Conservation (phyloP, 2,888 invertebrate genomes). For the Drosophila emarginata region DNA sequence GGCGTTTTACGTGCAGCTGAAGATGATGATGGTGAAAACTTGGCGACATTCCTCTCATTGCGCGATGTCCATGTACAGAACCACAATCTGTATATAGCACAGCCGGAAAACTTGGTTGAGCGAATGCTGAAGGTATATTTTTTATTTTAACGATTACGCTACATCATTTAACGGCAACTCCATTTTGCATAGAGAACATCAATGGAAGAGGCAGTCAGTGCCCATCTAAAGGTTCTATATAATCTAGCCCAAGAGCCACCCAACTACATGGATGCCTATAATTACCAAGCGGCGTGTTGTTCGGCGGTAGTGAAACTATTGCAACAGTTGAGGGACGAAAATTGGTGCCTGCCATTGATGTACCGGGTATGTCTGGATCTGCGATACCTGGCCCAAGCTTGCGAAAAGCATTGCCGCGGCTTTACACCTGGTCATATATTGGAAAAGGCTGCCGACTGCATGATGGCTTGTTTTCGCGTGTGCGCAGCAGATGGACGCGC, state of each 20-base stretch:
- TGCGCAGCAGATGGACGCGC: slow-evolving; percentile 93
- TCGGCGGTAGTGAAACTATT: slow-evolving; percentile 91
- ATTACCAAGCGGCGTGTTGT: slow-evolving; percentile 89
- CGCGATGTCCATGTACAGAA: slow-evolving; percentile 89
- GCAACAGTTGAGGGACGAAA: slow-evolving; percentile 95
- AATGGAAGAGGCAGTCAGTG: slow-evolving; percentile 88
- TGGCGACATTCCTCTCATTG: slow-evolving; percentile 86
- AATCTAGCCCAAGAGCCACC: slow-evolving; percentile 79
- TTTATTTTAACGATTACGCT: neutral
- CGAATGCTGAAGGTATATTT: slow-evolving; percentile 85
- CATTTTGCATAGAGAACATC: slow-evolving; percentile 82
- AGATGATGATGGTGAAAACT: slow-evolving; percentile 85
- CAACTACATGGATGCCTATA: slow-evolving; percentile 88
- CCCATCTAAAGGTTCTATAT: slow-evolving; percentile 88
- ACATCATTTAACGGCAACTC: neutral
- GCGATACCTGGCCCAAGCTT: slow-evolving; percentile 90
- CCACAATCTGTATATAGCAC: slow-evolving; percentile 87
- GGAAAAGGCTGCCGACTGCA: slow-evolving; percentile 96
- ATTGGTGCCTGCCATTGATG: slow-evolving; percentile 98
- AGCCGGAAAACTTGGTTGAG: slow-evolving; percentile 88
- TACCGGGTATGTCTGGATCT: slow-evolving; percentile 94
- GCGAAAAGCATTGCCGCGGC: slow-evolving; percentile 85
- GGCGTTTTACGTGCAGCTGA: slow-evolving; percentile 86
- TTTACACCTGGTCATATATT: slow-evolving; percentile 83
- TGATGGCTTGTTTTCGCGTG: slow-evolving; percentile 96